phyloP scores from a whole-genome alignment of 2,888 invertebrate species.

The Augiades crinisus region DNA sequence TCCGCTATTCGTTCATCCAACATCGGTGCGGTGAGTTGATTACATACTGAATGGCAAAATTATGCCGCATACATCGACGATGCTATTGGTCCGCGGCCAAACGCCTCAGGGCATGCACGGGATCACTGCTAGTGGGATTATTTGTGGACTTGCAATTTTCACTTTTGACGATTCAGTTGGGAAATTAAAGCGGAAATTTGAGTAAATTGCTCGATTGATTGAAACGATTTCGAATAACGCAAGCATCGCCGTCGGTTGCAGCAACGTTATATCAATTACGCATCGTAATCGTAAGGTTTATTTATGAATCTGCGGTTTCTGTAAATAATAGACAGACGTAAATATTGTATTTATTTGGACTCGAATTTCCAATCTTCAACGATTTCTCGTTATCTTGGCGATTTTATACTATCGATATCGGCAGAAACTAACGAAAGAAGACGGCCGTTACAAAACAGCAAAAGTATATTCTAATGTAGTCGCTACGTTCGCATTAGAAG shows the following conservation, averaged over 20 bases:
- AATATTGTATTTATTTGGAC: too few species aligned
- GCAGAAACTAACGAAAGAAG: too few species aligned
- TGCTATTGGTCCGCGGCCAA: constrained; percentile 18
- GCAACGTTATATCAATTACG: too few species aligned
- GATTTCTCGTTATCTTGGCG: too few species aligned
- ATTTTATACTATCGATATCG: too few species aligned
- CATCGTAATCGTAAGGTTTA: too few species aligned
- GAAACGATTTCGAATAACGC: background rate
- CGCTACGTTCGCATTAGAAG: background rate
- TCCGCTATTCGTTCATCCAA: background rate
- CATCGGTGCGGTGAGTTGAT: background rate
- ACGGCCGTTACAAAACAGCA: background rate
- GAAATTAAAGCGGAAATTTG: constrained; percentile 2
- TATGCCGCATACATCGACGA: background rate
- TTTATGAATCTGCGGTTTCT: too few species aligned
- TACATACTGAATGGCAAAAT: background rate
- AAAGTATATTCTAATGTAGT: too few species aligned
- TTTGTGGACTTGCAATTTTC: constrained; percentile 8
- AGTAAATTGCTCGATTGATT: background rate
- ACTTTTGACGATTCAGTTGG: constrained; percentile 7
- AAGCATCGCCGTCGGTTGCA: too few species aligned
- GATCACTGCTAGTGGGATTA: constrained; percentile 24
- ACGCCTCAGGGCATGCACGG: constrained; percentile 29
- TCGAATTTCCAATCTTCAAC: too few species aligned
- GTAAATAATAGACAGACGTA: too few species aligned